A percentile compares a stretch with the other conserved stretches of the same genome.
phyloP scores from a whole-genome alignment of 2,113 vertebrate genomes.

The Alosa alosa region DNA sequence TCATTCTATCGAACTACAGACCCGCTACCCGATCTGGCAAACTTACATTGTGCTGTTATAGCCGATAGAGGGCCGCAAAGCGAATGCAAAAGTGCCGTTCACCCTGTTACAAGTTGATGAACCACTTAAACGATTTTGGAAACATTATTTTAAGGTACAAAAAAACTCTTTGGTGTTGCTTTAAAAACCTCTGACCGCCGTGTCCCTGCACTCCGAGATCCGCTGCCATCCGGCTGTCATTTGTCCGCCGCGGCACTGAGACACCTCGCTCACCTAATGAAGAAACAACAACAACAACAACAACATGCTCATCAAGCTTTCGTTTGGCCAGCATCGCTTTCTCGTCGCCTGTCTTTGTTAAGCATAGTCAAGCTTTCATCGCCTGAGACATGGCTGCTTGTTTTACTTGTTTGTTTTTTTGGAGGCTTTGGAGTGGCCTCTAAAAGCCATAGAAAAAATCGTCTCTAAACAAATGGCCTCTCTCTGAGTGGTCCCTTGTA shows the following conservation, averaged over 20 bases:
- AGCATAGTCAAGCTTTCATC: background rate
- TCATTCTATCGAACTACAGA: too few species aligned
- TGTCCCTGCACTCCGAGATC: slow-evolving; percentile 43
- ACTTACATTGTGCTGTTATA: too few species aligned
- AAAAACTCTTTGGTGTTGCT: too few species aligned
- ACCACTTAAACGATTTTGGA: too few species aligned
- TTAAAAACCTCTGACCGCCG: slow-evolving; percentile 48
- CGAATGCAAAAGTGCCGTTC: too few species aligned
- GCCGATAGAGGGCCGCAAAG: too few species aligned
- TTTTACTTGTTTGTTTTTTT: background rate
- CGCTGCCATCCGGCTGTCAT: slow-evolving; percentile 9
- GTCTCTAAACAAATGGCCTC: background rate
- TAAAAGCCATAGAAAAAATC: background rate
- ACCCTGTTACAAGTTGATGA: too few species aligned
- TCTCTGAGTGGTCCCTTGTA: background rate
- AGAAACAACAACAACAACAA: background rate
- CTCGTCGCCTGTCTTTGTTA: background rate
- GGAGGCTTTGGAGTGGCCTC: background rate
- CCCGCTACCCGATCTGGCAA: too few species aligned
- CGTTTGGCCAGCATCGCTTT: background rate
- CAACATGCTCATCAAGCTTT: background rate
- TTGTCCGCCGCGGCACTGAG: background rate
- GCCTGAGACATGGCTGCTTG: background rate
- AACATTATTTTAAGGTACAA: too few species aligned
- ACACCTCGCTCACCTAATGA: background rate